phyloP scores from a whole-genome alignment of 2,113 vertebrate species.

The Piaya cayana region DNA sequence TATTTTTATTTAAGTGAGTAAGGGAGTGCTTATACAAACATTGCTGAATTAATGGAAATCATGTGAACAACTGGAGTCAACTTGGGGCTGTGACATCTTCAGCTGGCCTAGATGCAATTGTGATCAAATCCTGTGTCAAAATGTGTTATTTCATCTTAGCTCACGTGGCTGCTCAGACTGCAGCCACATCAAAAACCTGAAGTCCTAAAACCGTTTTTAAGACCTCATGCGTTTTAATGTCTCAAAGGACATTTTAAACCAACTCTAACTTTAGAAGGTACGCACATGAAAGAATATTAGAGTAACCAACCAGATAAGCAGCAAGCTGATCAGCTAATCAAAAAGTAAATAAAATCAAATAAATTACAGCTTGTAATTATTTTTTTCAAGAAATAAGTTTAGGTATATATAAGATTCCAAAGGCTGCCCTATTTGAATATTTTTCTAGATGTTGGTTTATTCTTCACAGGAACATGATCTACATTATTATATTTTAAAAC shows the following conservation, averaged over 20 bases:
- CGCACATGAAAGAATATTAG: neutral
- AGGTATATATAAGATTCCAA: neutral
- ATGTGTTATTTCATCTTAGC: neutral
- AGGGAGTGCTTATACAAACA: neutral
- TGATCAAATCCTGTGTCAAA: neutral
- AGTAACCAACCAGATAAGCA: neutral
- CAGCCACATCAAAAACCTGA: neutral
- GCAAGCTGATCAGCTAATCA: neutral
- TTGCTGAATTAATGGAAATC: fast-evolving
- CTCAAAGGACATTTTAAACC: neutral
- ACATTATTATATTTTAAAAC: neutral
- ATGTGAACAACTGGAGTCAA: neutral
- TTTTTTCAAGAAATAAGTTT: neutral
- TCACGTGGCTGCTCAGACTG: neutral
- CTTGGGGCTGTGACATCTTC: neutral
- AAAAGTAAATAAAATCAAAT: neutral
- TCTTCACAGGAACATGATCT: neutral
- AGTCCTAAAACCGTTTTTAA: neutral
- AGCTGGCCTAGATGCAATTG: neutral
- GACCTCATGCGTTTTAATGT: neutral
- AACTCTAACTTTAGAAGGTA: neutral
- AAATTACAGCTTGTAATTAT: neutral
- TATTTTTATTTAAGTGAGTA: neutral
- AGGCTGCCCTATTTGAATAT: neutral
- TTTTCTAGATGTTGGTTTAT: neutral